Evolutionary conservation across 2,888 invertebrate genomes (phyloP).

Genomic region (Drosophila planitibia): DNA sequence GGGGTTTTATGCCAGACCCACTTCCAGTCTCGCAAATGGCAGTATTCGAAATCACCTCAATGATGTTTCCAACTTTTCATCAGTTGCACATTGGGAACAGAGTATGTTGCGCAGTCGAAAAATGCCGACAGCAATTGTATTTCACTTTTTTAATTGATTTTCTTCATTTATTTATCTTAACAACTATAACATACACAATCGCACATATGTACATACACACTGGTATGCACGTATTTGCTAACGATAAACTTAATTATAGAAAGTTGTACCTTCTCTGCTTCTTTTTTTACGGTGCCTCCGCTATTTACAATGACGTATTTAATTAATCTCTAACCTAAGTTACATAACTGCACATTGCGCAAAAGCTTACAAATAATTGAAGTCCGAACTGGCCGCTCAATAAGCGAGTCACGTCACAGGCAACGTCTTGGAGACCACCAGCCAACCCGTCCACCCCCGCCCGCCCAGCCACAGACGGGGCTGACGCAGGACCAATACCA

Average conservation of each 20-base stretch:
- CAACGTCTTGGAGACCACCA: constrained; percentile 77
- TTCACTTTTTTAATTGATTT: constrained; percentile 11
- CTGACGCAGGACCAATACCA: constrained; percentile 5
- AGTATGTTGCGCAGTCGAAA: background rate
- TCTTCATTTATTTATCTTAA: background rate
- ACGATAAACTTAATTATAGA: constrained; percentile 73
- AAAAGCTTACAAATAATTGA: constrained; percentile 79
- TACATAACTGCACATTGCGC: constrained; percentile 77
- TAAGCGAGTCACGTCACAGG: constrained; percentile 77
- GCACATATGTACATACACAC: background rate
- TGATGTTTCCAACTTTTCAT: background rate
- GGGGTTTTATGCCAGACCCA: background rate
- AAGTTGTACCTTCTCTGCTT: constrained; percentile 44
- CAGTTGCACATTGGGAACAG: background rate
- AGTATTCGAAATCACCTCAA: background rate
- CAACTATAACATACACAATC: constrained; percentile 18
- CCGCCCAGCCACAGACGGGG: background rate
- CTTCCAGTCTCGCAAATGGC: background rate
- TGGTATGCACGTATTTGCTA: constrained; percentile 24
- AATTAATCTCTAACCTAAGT: constrained; percentile 81
- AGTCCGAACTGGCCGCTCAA: constrained; percentile 66
- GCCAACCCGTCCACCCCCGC: constrained; percentile 16
- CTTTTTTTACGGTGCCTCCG: background rate
- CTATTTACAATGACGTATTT: constrained; percentile 75
- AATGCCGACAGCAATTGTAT: constrained; percentile 8